Base-by-base conservation (phyloP, 2,113 vertebrate genomes). In the Benitochromis conjunctus region DNA sequence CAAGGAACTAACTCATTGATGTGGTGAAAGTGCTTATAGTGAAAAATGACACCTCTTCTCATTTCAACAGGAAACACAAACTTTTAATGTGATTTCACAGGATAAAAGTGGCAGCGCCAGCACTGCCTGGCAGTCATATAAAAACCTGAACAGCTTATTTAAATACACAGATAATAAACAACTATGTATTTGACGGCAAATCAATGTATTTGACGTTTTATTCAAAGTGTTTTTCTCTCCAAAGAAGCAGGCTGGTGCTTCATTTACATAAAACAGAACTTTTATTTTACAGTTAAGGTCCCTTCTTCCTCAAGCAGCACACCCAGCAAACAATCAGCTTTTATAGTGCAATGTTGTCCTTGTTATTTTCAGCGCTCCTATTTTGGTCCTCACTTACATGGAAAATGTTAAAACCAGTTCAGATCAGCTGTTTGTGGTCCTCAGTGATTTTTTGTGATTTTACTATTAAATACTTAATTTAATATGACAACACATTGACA, bases 51-150 rank as follows among this genome's bases (percentile, higher is more conserved):
- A 26, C 5, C 2, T 69, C 16, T 16, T 80, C 9, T 9, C 10
- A 58, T 11, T 74, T 71, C 21, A 82, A 16, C 38, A 54, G 60
- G 21, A 90, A 80, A 80, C 13, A 82, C 36, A 64, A 66, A 12
- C 3, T 5, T 86, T 89, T 86, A 85, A 26, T 87, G 83, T 34
- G 26, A n/a, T 79, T 71, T 9, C 18, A 80, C 41, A 77, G 57
- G 53, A 46, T 58, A 24, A 41, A 6, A 55, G 14, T n/a, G 66
- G 55, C 89, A 89, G 91, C 2, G 81, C 92, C 92, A 81, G 92
- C 90, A 89, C 88, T 18, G 34, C 71, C 41, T 66, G 2, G 2
- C 26, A 78, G 5, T 51, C 7, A 62, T 5, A 62, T 26, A 85
- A 4, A 64, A 10, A 81, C 19, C 9, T 13, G 9, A 29, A 79